Conservation (phyloP, 1,140 invertebrate species). For the Papilio polytes region DNA sequence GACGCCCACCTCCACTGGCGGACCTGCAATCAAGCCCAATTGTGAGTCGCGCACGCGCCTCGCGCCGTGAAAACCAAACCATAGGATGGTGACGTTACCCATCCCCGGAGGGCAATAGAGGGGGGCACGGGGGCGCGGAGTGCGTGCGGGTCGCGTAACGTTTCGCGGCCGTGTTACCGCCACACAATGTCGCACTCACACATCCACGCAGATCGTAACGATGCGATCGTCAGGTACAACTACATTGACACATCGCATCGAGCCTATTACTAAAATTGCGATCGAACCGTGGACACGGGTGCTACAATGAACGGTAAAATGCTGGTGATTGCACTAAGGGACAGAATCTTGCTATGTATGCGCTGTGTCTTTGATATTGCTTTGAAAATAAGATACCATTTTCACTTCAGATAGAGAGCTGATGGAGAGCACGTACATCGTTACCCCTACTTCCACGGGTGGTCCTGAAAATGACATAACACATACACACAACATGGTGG, state of each 20-base stretch:
- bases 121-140: conserved; percentile 56
- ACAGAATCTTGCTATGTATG: conserved; percentile 79
- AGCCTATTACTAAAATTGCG: conserved; percentile 53
- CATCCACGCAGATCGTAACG: conserved; percentile 33
- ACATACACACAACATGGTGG: conserved; percentile 56
- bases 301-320: conserved; percentile 82
- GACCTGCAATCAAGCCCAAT: conserved; percentile 92
- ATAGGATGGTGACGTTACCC: conserved; percentile 79
- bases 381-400: conserved; percentile 94
- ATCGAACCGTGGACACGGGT: conserved; percentile 83
- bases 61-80: conserved; percentile 83
- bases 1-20: conserved; percentile 97
- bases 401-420: conserved; percentile 99
- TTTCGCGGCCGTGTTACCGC: conserved; percentile 38
- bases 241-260: conserved; percentile 49
- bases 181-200: conserved; percentile 40
- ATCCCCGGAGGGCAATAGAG: conserved; percentile 55
- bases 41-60: conserved; percentile 68
- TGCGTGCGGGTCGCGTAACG: conserved; percentile 50
- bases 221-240: conserved; percentile 41
- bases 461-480: conserved; percentile 91
- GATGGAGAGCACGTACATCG: conserved; percentile 99
- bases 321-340: conserved; percentile 80
- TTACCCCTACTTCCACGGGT: conserved; percentile 98
- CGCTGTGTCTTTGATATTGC: conserved; percentile 81